These are phyloP conservation scores for Pseudopodoces humilis DNA, from an alignment of 2,113 vertebrate species.

Conservation along the genomic window DNA sequence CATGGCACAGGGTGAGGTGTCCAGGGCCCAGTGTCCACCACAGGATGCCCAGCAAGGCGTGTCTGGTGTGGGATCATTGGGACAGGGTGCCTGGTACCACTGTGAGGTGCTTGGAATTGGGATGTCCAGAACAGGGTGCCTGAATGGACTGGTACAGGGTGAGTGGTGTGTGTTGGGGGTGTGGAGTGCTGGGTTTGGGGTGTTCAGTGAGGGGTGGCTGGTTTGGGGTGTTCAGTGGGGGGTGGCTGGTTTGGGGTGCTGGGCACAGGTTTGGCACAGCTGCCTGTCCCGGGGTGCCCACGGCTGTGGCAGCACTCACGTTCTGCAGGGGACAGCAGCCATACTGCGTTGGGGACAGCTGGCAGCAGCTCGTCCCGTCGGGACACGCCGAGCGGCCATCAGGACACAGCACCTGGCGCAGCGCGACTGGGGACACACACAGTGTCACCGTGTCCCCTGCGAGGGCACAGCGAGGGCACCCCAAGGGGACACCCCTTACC, in stretches of 20 bases:
- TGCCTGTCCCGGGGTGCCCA: not conserved
- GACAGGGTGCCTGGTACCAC: not conserved
- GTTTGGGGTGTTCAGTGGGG: not conserved
- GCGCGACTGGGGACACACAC: not conserved
- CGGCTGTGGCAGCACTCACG: not conserved
- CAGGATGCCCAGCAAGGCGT: not conserved
- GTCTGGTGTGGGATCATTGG: not conserved
- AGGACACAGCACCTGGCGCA: not conserved
- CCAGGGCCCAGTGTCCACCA: not conserved
- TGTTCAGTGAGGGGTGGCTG: not conserved
- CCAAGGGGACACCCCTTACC: not conserved
- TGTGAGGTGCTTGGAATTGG: not conserved
- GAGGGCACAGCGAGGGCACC: not conserved
- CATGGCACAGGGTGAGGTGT: not conserved
- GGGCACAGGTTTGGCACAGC: not conserved
- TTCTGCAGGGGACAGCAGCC: constrained; percentile 42
- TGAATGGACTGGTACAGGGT: rapidly evolving
- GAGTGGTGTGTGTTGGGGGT: not conserved
- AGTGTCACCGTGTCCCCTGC: rapidly evolving
- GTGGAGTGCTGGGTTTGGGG: not conserved
- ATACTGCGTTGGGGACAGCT: not conserved
- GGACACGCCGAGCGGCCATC: not conserved
- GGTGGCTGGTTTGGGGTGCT: not conserved
- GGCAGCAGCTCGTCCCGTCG: constrained; percentile 8
- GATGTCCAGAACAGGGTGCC: not conserved